Percentiles rank a stretch among this genome's conserved stretches.
Evolutionary conservation across 1,140 invertebrate genomes (phyloP).

Genomic region (Drosophila tropicalis): DNA sequence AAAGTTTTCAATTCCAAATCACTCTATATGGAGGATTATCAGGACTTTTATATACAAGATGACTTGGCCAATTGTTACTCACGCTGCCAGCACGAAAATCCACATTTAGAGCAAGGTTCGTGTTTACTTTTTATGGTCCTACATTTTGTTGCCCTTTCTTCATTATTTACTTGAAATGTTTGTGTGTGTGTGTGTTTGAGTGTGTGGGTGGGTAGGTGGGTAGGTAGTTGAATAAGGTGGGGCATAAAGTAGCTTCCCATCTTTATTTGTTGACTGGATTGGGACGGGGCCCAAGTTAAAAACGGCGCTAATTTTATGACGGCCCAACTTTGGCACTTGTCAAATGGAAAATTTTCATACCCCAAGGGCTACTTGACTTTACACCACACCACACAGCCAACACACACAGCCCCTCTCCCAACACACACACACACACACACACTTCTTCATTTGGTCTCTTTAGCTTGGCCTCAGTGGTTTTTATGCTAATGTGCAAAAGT

Average conservation of each 20-base stretch:
- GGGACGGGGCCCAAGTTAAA: slow-evolving; percentile 43
- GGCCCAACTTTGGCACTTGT: slow-evolving; percentile 67
- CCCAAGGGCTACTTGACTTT: slow-evolving; percentile 38
- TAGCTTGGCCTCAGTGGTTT: slow-evolving; percentile 44
- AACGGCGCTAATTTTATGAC: slow-evolving; percentile 74
- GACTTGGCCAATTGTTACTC: slow-evolving; percentile 14
- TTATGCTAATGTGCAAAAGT: slow-evolving; percentile 63
- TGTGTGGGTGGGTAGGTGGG: background rate
- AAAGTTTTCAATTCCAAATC: too few species aligned
- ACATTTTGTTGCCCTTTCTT: slow-evolving; percentile 36
- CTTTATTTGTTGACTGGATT: slow-evolving; percentile 43
- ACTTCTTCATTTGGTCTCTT: slow-evolving; percentile 8
- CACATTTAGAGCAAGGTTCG: slow-evolving; percentile 9
- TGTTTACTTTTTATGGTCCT: slow-evolving; percentile 43
- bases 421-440: background rate
- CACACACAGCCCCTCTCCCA: background rate
- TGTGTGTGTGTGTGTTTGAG: slow-evolving; percentile 17
- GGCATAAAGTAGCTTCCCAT: slow-evolving; percentile 1
- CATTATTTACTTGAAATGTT: slow-evolving; percentile 32
- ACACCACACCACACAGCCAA: slow-evolving; percentile 11
- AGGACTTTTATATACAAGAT: too few species aligned
- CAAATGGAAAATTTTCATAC: slow-evolving; percentile 59
- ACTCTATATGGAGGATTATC: too few species aligned
- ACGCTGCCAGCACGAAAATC: slow-evolving; percentile 31
- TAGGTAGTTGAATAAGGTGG: background rate